Conservation (phyloP, 2,888 invertebrate species). For the Heteropelma amictum region DNA sequence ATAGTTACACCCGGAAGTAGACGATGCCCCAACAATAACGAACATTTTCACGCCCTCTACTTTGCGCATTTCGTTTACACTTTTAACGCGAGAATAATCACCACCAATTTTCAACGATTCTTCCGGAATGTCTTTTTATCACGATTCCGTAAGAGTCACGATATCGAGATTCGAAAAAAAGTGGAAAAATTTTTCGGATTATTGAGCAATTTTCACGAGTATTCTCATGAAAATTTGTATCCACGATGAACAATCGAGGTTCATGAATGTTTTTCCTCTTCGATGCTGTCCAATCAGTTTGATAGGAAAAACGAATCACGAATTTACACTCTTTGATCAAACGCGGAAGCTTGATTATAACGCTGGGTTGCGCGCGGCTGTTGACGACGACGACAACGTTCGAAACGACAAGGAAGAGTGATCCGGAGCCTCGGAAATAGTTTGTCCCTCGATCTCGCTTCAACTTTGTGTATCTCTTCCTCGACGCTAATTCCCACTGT, state of each 20-base stretch:
- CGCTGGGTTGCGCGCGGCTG: not conserved
- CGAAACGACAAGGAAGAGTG: conserved; percentile 22
- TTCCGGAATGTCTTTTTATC: not conserved
- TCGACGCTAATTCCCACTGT: conserved; percentile 35
- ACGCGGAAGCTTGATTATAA: not conserved
- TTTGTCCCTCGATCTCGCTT: conserved; percentile 54
- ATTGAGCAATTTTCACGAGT: too few species aligned
- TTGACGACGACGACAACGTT: conserved; percentile 34
- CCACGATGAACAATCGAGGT: too few species aligned
- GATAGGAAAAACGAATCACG: not conserved
- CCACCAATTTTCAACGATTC: not conserved
- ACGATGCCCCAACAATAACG: conserved; percentile 37
- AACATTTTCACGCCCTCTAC: conserved; percentile 27
- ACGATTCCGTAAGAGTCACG: too few species aligned
- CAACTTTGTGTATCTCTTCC: conserved; percentile 14
- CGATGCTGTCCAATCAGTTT: too few species aligned
- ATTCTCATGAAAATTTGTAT: too few species aligned
- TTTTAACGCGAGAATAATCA: not conserved
- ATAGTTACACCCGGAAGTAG: conserved; percentile 36
- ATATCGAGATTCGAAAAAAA: too few species aligned
- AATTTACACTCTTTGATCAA: too few species aligned
- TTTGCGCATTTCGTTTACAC: not conserved
- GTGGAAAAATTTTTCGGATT: too few species aligned
- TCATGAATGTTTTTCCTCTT: too few species aligned
- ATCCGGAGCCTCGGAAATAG: conserved; percentile 49